Evolutionary conservation across 2,797 vertebrate genomes (phyloP).

Genomic region (Phataginus tricuspis): DNA sequence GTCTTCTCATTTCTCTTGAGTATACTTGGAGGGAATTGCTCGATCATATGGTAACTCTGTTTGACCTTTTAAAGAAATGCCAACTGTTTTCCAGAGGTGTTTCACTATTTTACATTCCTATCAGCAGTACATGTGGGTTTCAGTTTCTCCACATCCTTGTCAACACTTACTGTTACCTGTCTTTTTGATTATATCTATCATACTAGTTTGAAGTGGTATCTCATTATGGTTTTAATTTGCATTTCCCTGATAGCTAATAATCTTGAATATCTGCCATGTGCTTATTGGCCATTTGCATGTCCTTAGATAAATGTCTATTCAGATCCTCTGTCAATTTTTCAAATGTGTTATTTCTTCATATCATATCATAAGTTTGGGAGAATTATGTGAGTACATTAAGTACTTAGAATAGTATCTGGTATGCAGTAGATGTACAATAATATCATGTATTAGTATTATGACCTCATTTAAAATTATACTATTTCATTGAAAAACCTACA

Average conservation of each 20-base stretch:
- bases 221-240: constrained; percentile 9
- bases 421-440: constrained; percentile 2
- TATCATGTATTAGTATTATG: constrained; percentile 60
- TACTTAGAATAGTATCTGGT: constrained; percentile 39
- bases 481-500: constrained; percentile 58
- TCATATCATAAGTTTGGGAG: background rate
- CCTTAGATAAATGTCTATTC: background rate
- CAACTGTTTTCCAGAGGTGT: background rate
- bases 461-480: constrained; percentile 61
- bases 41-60: background rate
- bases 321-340: background rate
- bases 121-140: background rate
- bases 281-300: background rate
- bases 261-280: background rate
- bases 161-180: background rate
- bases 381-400: constrained; percentile 44
- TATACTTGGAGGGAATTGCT: background rate
- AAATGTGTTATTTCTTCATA: constrained; percentile 4
- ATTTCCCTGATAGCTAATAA: background rate
- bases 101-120: background rate
- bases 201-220: background rate
- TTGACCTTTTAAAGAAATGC: background rate
- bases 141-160: background rate
- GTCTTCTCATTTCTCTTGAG: background rate
- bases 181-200: background rate